Conservation (phyloP, 2,888 invertebrate genomes). For the Petrolisthes cinctipes region DNA sequence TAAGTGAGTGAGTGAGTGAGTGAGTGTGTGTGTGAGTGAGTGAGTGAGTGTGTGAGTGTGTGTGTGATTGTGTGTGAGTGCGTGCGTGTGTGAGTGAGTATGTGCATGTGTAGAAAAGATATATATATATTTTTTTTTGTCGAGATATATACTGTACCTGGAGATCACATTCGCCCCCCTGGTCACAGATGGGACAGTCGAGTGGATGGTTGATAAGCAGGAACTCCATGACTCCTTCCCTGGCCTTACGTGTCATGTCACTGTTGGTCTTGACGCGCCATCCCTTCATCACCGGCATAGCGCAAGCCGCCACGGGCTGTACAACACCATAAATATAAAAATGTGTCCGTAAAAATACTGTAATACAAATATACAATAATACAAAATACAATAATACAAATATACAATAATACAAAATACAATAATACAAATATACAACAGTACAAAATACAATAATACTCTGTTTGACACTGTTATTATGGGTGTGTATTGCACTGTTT, state of each 20-base stretch:
- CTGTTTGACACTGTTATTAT: too few species aligned
- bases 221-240: slow-evolving; percentile 98
- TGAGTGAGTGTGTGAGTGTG: background rate
- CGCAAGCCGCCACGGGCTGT: slow-evolving; percentile 97
- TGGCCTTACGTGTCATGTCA: slow-evolving; percentile 85
- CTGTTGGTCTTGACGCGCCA: slow-evolving; percentile 98
- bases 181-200: slow-evolving; percentile 99
- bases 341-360: too few species aligned
- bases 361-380: too few species aligned
- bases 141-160: too few species aligned
- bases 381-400: too few species aligned
- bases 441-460: too few species aligned
- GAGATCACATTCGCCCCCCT: slow-evolving; percentile 79
- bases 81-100: background rate
- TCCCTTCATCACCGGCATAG: slow-evolving; percentile 99
- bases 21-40: background rate
- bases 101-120: too few species aligned
- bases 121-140: too few species aligned
- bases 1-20: background rate
- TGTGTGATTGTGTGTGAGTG: background rate
- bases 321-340: slow-evolving; percentile 61
- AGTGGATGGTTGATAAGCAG: slow-evolving; percentile 97
- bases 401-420: too few species aligned
- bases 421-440: too few species aligned
- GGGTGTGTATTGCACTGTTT: too few species aligned